phyloP scores from a whole-genome alignment of 2,888 invertebrate species.

The Trissonchulus sp. region DNA sequence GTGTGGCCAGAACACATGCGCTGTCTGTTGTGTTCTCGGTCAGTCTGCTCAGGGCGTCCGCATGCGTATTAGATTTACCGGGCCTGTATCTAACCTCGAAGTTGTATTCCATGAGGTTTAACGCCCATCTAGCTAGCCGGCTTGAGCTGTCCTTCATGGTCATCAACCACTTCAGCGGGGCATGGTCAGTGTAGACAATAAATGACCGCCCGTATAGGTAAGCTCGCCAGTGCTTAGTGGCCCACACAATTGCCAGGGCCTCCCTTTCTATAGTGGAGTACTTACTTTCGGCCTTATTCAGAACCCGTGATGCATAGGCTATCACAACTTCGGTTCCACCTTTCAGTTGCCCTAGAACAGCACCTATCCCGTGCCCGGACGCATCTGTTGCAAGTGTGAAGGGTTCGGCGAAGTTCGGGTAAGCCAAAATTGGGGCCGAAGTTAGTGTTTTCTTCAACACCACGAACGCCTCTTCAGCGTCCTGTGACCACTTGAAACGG shows the following conservation, averaged over 20 bases:
- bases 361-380: slow-evolving; percentile 39
- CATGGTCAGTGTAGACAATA: slow-evolving; percentile 31
- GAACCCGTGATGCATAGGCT: slow-evolving; percentile 39
- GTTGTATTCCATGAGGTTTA: slow-evolving; percentile 53
- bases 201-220: slow-evolving; percentile 24
- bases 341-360: slow-evolving; percentile 38
- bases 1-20: too few species aligned
- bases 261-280: too few species aligned
- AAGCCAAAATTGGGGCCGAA: too few species aligned
- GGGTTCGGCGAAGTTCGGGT: too few species aligned
- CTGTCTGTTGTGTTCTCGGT: too few species aligned
- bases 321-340: slow-evolving; percentile 36
- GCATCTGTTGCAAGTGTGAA: slow-evolving; percentile 41
- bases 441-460: too few species aligned
- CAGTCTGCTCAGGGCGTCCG: slow-evolving; percentile 52
- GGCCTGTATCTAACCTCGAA: slow-evolving; percentile 52
- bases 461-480: too few species aligned
- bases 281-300: slow-evolving; percentile 37
- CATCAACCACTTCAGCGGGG: too few species aligned
- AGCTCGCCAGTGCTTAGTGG: too few species aligned
- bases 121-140: slow-evolving; percentile 55
- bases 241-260: too few species aligned
- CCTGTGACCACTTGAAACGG: too few species aligned
- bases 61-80: slow-evolving; percentile 52
- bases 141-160: slow-evolving; percentile 53